phyloP scores from a whole-genome alignment of 2,888 invertebrate genomes.

The Agrotis segetum region DNA sequence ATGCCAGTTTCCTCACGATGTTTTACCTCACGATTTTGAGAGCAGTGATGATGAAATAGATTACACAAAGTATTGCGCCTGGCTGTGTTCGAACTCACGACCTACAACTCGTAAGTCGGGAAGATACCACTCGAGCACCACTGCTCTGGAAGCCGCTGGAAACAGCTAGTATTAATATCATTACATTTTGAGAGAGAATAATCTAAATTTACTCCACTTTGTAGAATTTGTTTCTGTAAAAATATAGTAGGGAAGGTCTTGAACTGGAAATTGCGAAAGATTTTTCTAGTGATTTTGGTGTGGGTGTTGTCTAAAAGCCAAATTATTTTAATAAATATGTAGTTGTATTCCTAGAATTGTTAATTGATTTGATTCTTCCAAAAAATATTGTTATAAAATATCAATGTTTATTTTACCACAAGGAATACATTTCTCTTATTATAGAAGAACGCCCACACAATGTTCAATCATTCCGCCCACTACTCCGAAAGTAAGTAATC shows the following conservation, averaged over 20 bases:
- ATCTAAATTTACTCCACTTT: too few relatives aligned
- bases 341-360: not conserved
- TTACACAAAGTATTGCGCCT: too few relatives aligned
- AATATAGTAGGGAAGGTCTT: not conserved
- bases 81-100: too few relatives aligned
- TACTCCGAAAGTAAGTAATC: constrained; percentile 6
- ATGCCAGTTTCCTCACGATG: too few relatives aligned
- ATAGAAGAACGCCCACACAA: constrained; percentile 24
- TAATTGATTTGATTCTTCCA: not conserved
- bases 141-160: too few relatives aligned
- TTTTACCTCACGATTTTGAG: too few relatives aligned
- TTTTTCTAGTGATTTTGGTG: not conserved
- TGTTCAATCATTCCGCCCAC: constrained; percentile 25
- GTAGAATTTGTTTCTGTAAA: not conserved
- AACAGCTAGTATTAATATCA: too few relatives aligned
- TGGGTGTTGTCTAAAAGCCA: not conserved
- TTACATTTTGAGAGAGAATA: too few relatives aligned
- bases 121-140: too few relatives aligned
- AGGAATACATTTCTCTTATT: constrained; percentile 2
- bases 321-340: not conserved
- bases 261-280: not conserved
- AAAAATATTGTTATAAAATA: not conserved
- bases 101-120: too few relatives aligned
- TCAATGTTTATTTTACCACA: constrained; percentile 10
- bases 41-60: too few relatives aligned